These are phyloP conservation scores for Megaceryle torquata DNA, from an alignment of 2,113 vertebrate species.

Conservation along the genomic window DNA sequence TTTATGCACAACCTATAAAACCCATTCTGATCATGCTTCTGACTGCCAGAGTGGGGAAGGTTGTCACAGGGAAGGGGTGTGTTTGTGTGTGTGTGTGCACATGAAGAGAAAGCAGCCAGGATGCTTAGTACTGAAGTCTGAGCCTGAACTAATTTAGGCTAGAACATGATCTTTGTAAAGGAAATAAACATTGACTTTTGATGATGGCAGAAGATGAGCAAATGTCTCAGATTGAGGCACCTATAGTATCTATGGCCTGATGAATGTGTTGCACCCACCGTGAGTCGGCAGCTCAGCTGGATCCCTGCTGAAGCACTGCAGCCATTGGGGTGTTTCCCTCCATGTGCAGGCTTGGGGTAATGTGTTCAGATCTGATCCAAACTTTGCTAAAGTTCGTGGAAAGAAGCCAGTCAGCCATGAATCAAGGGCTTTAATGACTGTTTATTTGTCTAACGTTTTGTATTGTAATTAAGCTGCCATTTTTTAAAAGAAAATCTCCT, in stretches of 20 bases:
- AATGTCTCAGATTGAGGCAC: neutral
- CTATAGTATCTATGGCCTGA: neutral
- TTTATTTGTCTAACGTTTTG: slow-evolving; percentile 45
- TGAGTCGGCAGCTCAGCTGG: neutral
- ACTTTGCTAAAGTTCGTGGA: neutral
- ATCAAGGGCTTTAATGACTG: slow-evolving; percentile 5
- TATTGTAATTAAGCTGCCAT: slow-evolving; percentile 31
- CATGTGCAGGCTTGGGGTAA: neutral
- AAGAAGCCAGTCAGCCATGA: neutral
- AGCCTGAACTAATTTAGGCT: neutral
- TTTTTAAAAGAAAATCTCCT: slow-evolving; percentile 4
- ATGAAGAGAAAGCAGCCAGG: neutral
- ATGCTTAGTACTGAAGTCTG: neutral
- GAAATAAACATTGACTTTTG: neutral
- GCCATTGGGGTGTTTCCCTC: neutral
- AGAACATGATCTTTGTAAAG: neutral
- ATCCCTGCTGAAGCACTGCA: rapidly evolving
- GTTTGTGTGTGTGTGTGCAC: neutral
- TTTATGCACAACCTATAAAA: slow-evolving; percentile 1
- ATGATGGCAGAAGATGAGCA: neutral
- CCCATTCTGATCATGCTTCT: neutral
- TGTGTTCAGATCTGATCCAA: neutral
- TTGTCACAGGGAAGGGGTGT: neutral
- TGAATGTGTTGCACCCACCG: rapidly evolving
- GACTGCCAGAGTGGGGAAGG: neutral